These are phyloP conservation scores for Crotalus viridis DNA, from an alignment of 2,113 vertebrate genomes.

Conservation along the genomic window DNA sequence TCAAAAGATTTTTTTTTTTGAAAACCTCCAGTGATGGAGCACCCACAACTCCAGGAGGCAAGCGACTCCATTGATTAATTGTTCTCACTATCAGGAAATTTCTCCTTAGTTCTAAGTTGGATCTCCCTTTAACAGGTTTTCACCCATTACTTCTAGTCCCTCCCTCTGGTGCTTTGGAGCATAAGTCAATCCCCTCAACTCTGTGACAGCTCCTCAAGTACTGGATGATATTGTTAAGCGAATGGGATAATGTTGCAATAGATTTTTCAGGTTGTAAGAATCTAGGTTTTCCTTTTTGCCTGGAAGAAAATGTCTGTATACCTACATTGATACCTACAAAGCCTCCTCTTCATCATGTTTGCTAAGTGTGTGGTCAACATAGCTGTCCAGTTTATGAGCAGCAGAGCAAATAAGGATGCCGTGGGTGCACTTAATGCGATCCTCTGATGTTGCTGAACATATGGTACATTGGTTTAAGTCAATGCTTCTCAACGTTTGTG, in stretches of 20 bases:
- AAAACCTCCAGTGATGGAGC: not conserved
- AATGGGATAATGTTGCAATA: not conserved
- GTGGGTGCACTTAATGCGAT: not conserved
- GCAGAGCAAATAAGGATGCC: not conserved
- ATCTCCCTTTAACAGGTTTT: not conserved
- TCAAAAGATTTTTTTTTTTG: not conserved
- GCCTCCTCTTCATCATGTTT: not conserved
- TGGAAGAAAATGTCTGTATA: not conserved
- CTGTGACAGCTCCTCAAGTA: not conserved
- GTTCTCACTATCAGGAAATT: not conserved
- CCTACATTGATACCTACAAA: not conserved
- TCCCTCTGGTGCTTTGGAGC: not conserved
- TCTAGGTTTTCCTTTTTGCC: not conserved
- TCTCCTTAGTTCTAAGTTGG: not conserved
- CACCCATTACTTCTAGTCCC: not conserved
- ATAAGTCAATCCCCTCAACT: not conserved
- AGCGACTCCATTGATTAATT: not conserved
- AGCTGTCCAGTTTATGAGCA: not conserved
- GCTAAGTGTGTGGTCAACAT: not conserved
- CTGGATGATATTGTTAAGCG: not conserved
- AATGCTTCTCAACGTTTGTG: too few species aligned
- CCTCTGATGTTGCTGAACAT: not conserved
- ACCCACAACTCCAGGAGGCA: not conserved
- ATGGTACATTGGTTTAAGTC: not conserved
- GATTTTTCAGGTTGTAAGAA: not conserved